These are phyloP conservation scores for Pimpla rufipes DNA, from an alignment of 2,888 invertebrate species.

Conservation along the genomic window DNA sequence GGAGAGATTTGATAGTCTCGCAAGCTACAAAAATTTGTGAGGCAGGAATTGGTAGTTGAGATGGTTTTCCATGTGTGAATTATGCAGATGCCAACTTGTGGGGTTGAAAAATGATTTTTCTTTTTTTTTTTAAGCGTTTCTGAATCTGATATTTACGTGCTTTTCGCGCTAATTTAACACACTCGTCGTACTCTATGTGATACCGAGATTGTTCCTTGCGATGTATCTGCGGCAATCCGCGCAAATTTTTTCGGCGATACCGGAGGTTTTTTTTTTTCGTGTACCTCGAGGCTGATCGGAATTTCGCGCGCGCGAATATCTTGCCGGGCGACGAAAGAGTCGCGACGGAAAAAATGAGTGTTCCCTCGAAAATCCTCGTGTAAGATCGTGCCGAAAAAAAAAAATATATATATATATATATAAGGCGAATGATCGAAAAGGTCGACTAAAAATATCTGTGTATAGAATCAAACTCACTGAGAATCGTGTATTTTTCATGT, in stretches of 20 bases:
- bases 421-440: background rate
- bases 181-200: conserved; percentile 38
- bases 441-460: conserved; percentile 1
- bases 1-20: too few species aligned
- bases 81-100: too few species aligned
- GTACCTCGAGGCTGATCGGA: background rate
- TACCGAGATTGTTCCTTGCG: conserved; percentile 51
- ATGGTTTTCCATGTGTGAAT: too few species aligned
- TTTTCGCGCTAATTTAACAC: background rate
- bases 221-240: background rate
- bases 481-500: conserved; percentile 38
- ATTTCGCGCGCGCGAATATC: background rate
- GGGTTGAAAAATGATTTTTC: too few species aligned
- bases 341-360: background rate
- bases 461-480: conserved; percentile 7
- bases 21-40: too few species aligned
- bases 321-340: background rate
- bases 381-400: conserved; percentile 1
- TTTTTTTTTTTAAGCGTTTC: background rate
- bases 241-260: background rate
- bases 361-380: conserved; percentile 2
- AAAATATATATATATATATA: too few species aligned
- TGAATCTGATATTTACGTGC: background rate
- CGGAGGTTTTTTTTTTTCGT: background rate
- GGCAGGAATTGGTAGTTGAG: too few species aligned